Evolutionary conservation across 1,140 invertebrate genomes (phyloP).

Genomic region (Triops longicaudatus): DNA sequence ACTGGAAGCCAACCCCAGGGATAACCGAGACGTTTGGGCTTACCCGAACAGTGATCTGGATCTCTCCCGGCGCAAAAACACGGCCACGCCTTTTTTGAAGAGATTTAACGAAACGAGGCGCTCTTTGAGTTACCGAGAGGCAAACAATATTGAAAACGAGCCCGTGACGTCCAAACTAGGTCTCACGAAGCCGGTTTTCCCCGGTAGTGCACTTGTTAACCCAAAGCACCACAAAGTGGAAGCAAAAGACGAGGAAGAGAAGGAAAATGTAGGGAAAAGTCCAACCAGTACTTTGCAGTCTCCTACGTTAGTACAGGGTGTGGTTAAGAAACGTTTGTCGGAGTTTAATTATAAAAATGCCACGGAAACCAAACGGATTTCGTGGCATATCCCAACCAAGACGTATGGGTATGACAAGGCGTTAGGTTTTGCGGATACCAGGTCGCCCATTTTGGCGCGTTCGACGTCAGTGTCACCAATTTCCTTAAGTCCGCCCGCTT

Average conservation of each 20-base stretch:
- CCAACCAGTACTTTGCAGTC: background rate
- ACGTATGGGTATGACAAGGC: conserved; percentile 24
- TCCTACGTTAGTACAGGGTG: background rate
- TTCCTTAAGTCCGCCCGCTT: conserved; percentile 6
- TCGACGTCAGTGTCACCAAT: conserved; percentile 12
- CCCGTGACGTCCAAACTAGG: background rate
- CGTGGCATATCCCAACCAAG: conserved; percentile 13
- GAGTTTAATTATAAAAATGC: background rate
- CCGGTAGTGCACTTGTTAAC: background rate
- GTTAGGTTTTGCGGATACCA: background rate
- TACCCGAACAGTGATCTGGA: background rate
- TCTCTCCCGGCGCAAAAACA: background rate
- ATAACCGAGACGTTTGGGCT: background rate
- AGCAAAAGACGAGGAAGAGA: background rate
- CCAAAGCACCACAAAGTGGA: background rate
- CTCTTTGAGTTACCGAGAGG: background rate
- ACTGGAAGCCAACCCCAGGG: background rate
- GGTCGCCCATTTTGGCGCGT: conserved; percentile 18
- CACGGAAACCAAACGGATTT: conserved; percentile 1
- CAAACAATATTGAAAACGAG: background rate
- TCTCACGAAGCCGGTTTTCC: background rate
- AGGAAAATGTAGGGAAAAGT: background rate
- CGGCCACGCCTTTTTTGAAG: background rate
- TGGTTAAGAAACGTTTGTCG: background rate
- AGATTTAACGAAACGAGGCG: background rate